A percentile compares a stretch with the other conserved stretches of the same genome.
phyloP scores from a whole-genome alignment of 2,113 vertebrate genomes.

The Varanus salvator region DNA sequence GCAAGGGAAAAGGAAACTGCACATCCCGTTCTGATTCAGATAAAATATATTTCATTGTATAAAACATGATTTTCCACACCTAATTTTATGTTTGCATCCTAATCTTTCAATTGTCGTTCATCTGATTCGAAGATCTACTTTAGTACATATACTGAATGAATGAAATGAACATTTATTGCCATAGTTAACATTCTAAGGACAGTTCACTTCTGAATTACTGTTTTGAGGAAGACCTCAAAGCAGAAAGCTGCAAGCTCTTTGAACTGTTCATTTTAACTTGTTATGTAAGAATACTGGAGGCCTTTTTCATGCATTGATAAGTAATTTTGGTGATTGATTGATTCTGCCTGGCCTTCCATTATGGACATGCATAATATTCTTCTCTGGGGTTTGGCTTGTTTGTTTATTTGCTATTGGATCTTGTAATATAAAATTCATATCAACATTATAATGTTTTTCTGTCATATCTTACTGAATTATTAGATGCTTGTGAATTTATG shows the following conservation, averaged over 20 bases:
- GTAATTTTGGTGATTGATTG: not conserved
- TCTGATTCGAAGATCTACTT: not conserved
- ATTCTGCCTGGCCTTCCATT: not conserved
- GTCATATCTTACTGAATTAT: not conserved
- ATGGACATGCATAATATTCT: not conserved
- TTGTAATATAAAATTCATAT: not conserved
- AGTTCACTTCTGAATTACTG: not conserved
- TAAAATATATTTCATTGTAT: conserved; percentile 42
- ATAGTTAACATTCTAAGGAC: conserved; percentile 4
- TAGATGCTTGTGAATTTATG: not conserved
- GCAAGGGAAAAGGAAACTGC: no score
- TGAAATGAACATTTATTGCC: conserved; percentile 26
- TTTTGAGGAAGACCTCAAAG: conserved; percentile 2
- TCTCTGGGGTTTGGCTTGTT: not conserved
- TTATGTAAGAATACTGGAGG: not conserved
- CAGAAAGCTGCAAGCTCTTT: not conserved
- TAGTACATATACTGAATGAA: not conserved
- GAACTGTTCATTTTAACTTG: not conserved
- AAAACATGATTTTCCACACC: conserved; percentile 29
- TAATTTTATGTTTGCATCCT: conserved; percentile 18
- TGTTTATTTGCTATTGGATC: not conserved
- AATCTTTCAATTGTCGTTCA: conserved; percentile 9
- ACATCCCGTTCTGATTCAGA: not conserved
- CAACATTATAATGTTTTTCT: not conserved
- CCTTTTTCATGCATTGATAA: not conserved